Base-by-base conservation (phyloP, 2,113 vertebrate species). In the Thalassoma bifasciatum region DNA sequence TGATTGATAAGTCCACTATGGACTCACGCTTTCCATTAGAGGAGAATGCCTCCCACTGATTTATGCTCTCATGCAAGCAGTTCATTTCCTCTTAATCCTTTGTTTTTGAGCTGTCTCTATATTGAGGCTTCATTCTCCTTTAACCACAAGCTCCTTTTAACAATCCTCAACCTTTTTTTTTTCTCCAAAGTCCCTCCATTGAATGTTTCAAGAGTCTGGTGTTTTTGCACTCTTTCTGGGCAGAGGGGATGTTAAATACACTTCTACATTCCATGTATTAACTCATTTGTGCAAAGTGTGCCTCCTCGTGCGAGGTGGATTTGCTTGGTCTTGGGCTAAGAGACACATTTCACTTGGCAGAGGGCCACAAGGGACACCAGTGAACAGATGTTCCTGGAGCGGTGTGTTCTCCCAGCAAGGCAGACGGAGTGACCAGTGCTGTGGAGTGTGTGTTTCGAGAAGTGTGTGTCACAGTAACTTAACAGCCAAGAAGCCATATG, bases 1-100 rank as follows among this genome's bases (percentile, higher is more conserved):
- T 92, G 91, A 92, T 92, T 91, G 88, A 91, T 92, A 88, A 74
- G 59, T 46, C 47, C 47, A 80, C 30, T 47, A 53, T n/a, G 23
- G 58, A 62, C 34, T 49, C 60, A 66, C 44, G 77, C 75, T 81
- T 88, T 86, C 88, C 79, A 90, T 89, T 89, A 86, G 69, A 64
- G 77, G 57, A 77, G 66, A 89, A 85, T 78, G 67, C 82, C 52
- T 86, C 80, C 63, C 49, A 44, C 81, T 86, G 86, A 91, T 89
- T 91, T 88, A 90, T 88, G 86, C 72, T 52, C 57, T 83, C 80
- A 89, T 75, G 77, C 56, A 50, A 75, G 72, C 66, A 77, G 53
- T 61, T 91, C 83, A 84, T 88, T 88, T 90, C 49, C 71, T 77
- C 77, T 86, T 90, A 89, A 89, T 86, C 69, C 75, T 76, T 78